Base-by-base conservation (phyloP, 1,140 invertebrate species). In the Danaus plexippus region DNA sequence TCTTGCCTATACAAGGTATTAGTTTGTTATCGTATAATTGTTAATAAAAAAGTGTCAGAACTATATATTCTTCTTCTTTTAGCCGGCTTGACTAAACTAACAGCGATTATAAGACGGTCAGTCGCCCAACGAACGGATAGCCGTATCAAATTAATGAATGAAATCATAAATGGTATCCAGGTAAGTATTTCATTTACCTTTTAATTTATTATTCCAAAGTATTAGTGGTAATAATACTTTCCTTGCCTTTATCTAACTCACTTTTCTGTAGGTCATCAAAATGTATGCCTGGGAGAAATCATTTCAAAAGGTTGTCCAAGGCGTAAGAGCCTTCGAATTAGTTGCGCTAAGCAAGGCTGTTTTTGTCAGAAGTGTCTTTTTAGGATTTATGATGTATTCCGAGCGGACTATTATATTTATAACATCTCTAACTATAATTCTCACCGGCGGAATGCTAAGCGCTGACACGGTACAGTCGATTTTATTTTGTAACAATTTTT, bases 81-180 rank as follows among this genome's bases (percentile, higher is more conserved):
- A 85, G 82, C 79, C 45, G 65, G 22, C 8, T 64, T 85, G 0
- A 86, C 80, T 2, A 82, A 81, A 61, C 51, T 77, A 0, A 80
- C 80, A 8, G 64, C 76, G 22, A 55, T 72, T 9, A 57, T 84
- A 9, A 71, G 91, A 45, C 63, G 88, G 6, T 47, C 48, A 41
- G 93, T 92, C 5, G 92, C 93, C 0, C 80, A 89, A 15, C 79
- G 87, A 42, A 96, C 94, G 0, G 95, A 97, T 79, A 90, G 93
- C 66, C 86, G 95, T 50, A 92, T 97, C 2, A 90, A 93, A 61
- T 73, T 95, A 12, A 95, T 95, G 88, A 94, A 92, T 73, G 95
- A 96, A 87, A 92, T 96, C 49, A 91, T 96, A n/a, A 89, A 82
- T 42, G 92, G 92, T 8, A 93, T 93, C 47, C 92, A 92, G 68